These are phyloP conservation scores for Mesembrinibis cayennensis DNA, from an alignment of 2,113 vertebrate species.

Conservation along the genomic window DNA sequence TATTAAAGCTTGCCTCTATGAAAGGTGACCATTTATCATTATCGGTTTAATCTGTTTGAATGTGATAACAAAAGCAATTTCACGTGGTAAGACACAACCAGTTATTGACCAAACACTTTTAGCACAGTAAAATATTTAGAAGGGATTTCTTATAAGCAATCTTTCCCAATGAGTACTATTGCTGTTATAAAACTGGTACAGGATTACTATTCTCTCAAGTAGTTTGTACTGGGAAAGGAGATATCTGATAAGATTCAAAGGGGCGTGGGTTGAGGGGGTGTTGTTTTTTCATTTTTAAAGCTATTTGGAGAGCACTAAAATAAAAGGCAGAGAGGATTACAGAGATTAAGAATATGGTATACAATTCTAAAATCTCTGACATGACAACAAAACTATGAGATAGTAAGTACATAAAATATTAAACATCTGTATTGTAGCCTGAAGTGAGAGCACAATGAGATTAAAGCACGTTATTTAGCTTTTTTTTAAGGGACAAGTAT, in stretches of 20 bases:
- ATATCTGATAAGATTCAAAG: background rate
- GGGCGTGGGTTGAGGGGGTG: fast-evolving
- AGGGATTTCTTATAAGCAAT: background rate
- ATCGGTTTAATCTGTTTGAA: background rate
- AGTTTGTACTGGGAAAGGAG: background rate
- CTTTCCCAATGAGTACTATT: background rate
- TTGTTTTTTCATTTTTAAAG: background rate
- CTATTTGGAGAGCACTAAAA: background rate
- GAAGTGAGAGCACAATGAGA: background rate
- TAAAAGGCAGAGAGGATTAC: background rate
- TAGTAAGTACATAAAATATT: background rate
- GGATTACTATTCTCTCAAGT: background rate
- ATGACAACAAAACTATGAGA: background rate
- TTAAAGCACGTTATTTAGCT: background rate
- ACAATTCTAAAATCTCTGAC: background rate
- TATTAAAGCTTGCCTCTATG: background rate
- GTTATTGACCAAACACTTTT: background rate
- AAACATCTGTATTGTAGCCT: background rate
- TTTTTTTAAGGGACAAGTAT: background rate
- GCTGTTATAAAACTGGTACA: background rate
- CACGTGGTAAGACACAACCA: background rate
- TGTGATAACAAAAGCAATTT: background rate
- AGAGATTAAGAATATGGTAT: background rate
- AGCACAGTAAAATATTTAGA: background rate
- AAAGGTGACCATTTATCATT: background rate